Evolutionary conservation across 2,113 vertebrate species (phyloP), one percentile per base, ranked within the genome.

Genomic region (Dunckerocampus dactyliophorus): DNA sequence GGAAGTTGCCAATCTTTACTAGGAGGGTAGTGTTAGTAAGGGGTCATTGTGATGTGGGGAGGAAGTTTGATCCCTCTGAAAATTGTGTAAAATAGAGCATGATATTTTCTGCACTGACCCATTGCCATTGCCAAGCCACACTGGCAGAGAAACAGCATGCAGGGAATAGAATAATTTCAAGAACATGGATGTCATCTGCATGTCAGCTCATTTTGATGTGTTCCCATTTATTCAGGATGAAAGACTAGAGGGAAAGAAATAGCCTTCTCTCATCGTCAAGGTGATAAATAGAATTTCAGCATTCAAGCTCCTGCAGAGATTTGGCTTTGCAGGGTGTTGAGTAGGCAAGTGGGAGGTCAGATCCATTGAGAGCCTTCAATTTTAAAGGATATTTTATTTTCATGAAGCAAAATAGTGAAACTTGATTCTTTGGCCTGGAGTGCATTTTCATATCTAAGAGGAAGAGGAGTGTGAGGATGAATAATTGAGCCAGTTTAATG

Each of bases 231-330:
- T 72, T 65, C 52, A 69, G 54, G 49, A 21, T 59, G 54, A 19
- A 16, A 72, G 20, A 47, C 71, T 59, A 58, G 49, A 56, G 39
- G 11, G 67, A 71, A 54, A 8, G 45, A 52, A 71, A 63, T 62
- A 67, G 67, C 65, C 66, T 67, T 68, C 71, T 71, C 71, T 71
- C 62, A 76, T 65, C 77, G 71, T 62, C 6, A 34, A 82, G 68
- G 79, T 82, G 79, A 84, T 86, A 84, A 85, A 87, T 87, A 83
- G 85, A 83, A 87, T 85, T 85, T 74, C 71, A 75, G 70, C 69
- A 67, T 81, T 82, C 77, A 68, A 71, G 69, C 72, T 72, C 63
- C 75, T 69, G 69, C 47, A 49, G 63, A 70, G 79, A 75, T 61
- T 71, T 47, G 46, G 56, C 74, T 80, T 76, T 49, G 62, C 39